These are phyloP conservation scores for Zaprionus capensis DNA, from an alignment of 1,140 invertebrate species.

Conservation along the genomic window DNA sequence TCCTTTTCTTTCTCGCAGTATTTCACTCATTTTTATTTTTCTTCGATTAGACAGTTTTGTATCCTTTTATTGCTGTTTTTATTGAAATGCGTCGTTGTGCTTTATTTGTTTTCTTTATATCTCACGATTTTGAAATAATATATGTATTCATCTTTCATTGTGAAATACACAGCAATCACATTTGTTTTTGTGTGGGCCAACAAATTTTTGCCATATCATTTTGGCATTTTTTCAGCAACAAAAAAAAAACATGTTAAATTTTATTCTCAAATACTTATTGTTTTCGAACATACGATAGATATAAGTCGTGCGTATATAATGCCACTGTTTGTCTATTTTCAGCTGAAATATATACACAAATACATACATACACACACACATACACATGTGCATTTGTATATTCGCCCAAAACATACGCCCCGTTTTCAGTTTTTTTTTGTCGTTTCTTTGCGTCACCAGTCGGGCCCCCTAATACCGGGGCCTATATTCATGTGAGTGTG, in stretches of 20 bases:
- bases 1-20: neutral
- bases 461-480: slow-evolving; percentile 62
- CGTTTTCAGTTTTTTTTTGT: slow-evolving; percentile 16
- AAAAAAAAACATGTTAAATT: neutral
- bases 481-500: slow-evolving; percentile 4
- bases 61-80: neutral
- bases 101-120: neutral
- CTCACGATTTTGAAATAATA: neutral
- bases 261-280: slow-evolving; percentile 26
- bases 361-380: neutral
- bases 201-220: slow-evolving; percentile 17
- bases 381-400: neutral
- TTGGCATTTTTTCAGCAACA: slow-evolving; percentile 4
- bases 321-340: slow-evolving; percentile 39
- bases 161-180: slow-evolving; percentile 5
- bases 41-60: slow-evolving; percentile 4
- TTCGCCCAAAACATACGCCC: slow-evolving; percentile 13
- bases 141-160: slow-evolving; percentile 4
- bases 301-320: neutral
- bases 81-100: slow-evolving; percentile 1
- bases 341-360: slow-evolving; percentile 10
- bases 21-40: slow-evolving; percentile 24
- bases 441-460: slow-evolving; percentile 59
- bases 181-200: neutral
- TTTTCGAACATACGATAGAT: neutral